A percentile compares a stretch with the other conserved stretches of the same genome.
Evolutionary conservation across 2,888 invertebrate species (phyloP).

Genomic region (Agelastica alni): DNA sequence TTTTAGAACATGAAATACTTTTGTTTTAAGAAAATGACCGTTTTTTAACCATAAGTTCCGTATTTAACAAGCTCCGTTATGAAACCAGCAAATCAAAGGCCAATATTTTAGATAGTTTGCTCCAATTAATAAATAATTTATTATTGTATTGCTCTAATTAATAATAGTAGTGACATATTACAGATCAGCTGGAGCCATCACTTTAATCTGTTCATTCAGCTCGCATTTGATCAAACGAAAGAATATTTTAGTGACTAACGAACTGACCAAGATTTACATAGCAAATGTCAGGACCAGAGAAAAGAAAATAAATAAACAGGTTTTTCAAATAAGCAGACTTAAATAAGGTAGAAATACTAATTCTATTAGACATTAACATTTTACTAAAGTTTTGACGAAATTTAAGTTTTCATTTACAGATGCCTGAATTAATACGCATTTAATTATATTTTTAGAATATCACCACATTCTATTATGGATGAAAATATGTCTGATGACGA

Average conservation of each 20-base stretch:
- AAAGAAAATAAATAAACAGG: conserved; percentile 19
- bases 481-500: conserved; percentile 42
- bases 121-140: neutral
- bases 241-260: neutral
- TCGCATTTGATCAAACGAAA: neutral
- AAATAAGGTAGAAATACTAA: conserved; percentile 11
- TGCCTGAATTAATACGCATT: conserved; percentile 29
- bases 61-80: no score
- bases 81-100: no score
- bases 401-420: conserved; percentile 2
- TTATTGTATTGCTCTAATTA: neutral
- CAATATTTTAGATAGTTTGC: no score
- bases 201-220: neutral
- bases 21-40: no score
- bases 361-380: neutral
- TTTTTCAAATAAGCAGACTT: conserved; percentile 10
- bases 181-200: neutral
- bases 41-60: no score
- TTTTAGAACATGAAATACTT: no score
- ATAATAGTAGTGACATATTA: neutral
- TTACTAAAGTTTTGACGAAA: neutral
- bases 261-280: neutral
- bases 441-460: conserved; percentile 39
- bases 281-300: conserved; percentile 15
- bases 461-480: conserved; percentile 38